These are phyloP conservation scores for Motacilla alba DNA, from an alignment of 2,113 vertebrate genomes.

Conservation along the genomic window DNA sequence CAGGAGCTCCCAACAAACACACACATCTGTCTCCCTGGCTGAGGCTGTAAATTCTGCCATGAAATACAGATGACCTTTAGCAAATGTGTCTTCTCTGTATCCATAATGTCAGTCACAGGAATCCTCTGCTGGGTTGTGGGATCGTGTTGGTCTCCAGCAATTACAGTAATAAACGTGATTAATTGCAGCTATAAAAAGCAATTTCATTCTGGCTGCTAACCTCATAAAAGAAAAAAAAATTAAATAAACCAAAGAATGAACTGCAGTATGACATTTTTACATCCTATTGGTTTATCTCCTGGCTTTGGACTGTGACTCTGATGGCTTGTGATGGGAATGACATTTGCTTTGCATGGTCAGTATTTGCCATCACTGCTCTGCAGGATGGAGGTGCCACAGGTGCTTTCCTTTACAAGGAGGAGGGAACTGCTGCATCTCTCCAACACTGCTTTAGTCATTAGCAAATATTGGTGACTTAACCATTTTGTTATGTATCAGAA, in stretches of 20 bases:
- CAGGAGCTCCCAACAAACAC: background rate
- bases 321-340: background rate
- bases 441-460: background rate
- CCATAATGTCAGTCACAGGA: background rate
- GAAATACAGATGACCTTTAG: background rate
- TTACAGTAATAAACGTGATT: constrained; percentile 6
- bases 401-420: background rate
- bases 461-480: background rate
- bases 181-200: constrained; percentile 34
- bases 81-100: background rate
- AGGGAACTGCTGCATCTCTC: background rate
- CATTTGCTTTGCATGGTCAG: background rate
- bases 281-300: background rate
- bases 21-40: background rate
- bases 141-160: background rate
- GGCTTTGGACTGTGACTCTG: background rate
- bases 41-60: background rate
- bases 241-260: background rate
- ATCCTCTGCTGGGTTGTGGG: background rate
- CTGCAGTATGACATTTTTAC: background rate
- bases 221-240: background rate
- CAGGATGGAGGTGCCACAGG: background rate
- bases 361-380: background rate
- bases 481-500: background rate
- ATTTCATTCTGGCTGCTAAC: constrained; percentile 31